Base-by-base conservation (phyloP, 2,113 vertebrate genomes). In the Macroglossus sobrinus region DNA sequence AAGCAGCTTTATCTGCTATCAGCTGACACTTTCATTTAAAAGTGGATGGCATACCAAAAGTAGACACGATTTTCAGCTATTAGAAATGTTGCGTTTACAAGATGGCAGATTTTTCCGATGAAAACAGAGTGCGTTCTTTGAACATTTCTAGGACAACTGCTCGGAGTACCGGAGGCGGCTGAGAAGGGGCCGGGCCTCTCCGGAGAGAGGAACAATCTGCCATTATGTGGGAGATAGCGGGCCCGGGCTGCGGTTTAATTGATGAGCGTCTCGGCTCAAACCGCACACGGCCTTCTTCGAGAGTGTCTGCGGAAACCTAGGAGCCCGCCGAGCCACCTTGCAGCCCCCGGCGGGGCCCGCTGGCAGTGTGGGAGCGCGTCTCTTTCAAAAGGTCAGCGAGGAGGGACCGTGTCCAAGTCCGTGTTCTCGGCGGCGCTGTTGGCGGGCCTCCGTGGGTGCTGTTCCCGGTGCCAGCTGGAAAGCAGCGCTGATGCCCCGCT, bases 11-110 rank as follows among this genome's bases (percentile, higher is more conserved):
- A 88, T 80, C 93, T 87, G 66, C 18, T 22, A 10, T 69, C 88
- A 93, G 71, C 55, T 61, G 93, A 87, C 91, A 92, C 78, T 95
- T 95, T 89, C 92, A 94, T 94, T 89, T 93, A 72, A 81, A 88
- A 91, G 79, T 63, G 95, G 95, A 78, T 26, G 85, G 53, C 85
- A 92, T 19, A 35, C 45, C 61, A 80, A 72, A 94, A 28, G 85
- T 43, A 82, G 86, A 76, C 85, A 53, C 12, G 24, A 45, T 72
- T 92, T 89, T 28, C 9, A 11, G 47, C 61, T 79, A 57, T 88
- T 74, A 78, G 80, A 81, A 93, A 96, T 38, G 21, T 61, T 40
- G 4, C 63, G 72, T 87, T 95, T 94, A 71, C 78, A 53, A 40
- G 80, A 78, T 13, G 72, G 55, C 28, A 74, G 63, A 21, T 82